Percentiles rank a stretch among this genome's conserved stretches.
Conservation (phyloP, 2,797 vertebrate species). For the Pelobates cultripes region DNA sequence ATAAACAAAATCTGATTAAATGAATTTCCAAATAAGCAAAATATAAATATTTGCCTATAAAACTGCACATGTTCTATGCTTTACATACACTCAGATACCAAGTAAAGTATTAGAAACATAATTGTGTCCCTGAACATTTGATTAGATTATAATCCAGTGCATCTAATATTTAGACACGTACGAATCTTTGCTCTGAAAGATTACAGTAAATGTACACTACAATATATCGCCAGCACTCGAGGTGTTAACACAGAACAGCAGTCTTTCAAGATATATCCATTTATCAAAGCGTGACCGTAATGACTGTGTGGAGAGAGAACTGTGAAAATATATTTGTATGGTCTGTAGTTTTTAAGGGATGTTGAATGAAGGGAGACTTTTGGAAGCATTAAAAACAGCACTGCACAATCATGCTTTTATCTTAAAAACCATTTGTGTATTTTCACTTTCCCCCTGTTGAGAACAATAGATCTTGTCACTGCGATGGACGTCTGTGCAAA, state of each 20-base stretch:
- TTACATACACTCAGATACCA: no score
- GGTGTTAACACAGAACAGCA: background rate
- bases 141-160: no score
- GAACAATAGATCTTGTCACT: slow-evolving; percentile 16
- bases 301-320: background rate
- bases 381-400: slow-evolving; percentile 31
- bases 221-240: background rate
- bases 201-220: no score
- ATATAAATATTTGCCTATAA: no score
- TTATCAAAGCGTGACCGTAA: background rate
- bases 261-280: background rate
- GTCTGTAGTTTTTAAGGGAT: background rate
- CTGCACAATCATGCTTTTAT: slow-evolving; percentile 39
- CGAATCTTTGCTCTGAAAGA: no score
- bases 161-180: no score
- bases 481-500: background rate
- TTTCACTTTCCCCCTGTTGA: slow-evolving; percentile 15
- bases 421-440: slow-evolving; percentile 11
- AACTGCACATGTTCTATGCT: no score
- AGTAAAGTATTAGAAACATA: no score
- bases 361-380: slow-evolving; percentile 44
- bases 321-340: slow-evolving; percentile 9
- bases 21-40: no score
- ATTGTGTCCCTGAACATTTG: no score
- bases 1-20: no score